Percentiles rank a stretch among this genome's conserved stretches.
phyloP scores from a whole-genome alignment of 2,797 vertebrate species.

The Gymnoscopelus braueri region DNA sequence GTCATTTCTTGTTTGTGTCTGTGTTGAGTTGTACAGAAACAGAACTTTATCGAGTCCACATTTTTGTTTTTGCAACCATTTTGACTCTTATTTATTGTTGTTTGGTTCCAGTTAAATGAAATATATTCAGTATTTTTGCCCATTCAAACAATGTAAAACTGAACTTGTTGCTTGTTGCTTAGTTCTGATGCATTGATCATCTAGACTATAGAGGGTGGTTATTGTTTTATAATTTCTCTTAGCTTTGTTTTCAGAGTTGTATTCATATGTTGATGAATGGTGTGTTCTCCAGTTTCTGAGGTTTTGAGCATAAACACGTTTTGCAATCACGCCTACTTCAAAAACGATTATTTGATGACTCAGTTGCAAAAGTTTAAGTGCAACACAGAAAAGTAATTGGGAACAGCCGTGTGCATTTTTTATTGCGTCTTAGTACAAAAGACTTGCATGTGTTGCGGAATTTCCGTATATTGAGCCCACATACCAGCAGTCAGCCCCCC shows the following conservation, averaged over 20 bases:
- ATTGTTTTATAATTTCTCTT: background rate
- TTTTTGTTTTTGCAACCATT: too few relatives aligned
- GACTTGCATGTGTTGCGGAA: slow-evolving; percentile 67
- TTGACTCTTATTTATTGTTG: too few relatives aligned
- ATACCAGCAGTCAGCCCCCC: slow-evolving; percentile 49
- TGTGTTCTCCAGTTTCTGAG: slow-evolving; percentile 65
- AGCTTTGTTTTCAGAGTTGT: slow-evolving; percentile 12
- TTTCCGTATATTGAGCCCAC: slow-evolving; percentile 47
- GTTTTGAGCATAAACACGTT: slow-evolving; percentile 91
- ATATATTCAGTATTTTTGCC: too few relatives aligned
- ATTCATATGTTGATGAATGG: slow-evolving; percentile 3
- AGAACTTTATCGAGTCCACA: too few relatives aligned
- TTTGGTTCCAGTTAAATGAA: too few relatives aligned
- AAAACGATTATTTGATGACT: slow-evolving; percentile 88
- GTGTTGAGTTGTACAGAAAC: too few relatives aligned
- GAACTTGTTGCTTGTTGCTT: background rate
- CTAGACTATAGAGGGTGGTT: too few relatives aligned
- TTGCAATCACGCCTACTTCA: slow-evolving; percentile 87
- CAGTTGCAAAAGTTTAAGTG: slow-evolving; percentile 90
- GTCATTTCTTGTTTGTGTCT: too few relatives aligned
- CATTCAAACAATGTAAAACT: background rate
- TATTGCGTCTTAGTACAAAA: slow-evolving; percentile 60
- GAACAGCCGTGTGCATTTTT: slow-evolving; percentile 59
- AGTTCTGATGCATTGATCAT: background rate
- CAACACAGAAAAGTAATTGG: slow-evolving; percentile 64